These are phyloP conservation scores for Sebastes miniatus DNA, from an alignment of 2,797 vertebrate genomes.

Conservation along the genomic window DNA sequence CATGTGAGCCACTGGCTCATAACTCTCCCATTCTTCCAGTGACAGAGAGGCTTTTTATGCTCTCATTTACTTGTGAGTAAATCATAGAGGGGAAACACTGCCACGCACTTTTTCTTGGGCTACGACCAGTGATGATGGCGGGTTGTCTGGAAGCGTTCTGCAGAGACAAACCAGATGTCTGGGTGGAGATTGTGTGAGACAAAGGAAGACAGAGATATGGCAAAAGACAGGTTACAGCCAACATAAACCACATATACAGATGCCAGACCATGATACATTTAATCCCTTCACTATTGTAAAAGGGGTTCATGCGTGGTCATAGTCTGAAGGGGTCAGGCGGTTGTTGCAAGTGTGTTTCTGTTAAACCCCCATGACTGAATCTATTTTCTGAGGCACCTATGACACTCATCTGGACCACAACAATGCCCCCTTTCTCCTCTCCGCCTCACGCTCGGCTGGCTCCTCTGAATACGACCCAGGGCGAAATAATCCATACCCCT, in stretches of 20 bases:
- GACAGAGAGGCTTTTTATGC: conserved; percentile 42
- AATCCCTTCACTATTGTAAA: conserved; percentile 38
- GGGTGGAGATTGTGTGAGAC: conserved; percentile 13
- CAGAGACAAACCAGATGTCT: conserved; percentile 53
- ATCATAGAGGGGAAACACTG: conserved; percentile 53
- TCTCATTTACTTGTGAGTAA: conserved; percentile 54
- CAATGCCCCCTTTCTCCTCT: conserved; percentile 81
- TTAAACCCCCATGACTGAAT: conserved; percentile 68
- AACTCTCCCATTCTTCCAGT: conserved; percentile 45
- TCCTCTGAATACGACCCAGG: conserved; percentile 74
- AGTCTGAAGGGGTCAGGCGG: conserved; percentile 43
- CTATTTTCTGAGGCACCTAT: conserved; percentile 70
- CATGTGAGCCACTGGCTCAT: conserved; percentile 15
- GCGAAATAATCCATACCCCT: conserved; percentile 73
- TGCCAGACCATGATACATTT: conserved; percentile 46
- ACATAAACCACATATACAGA: conserved; percentile 10
- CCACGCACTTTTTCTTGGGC: not conserved
- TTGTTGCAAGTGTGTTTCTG: conserved; percentile 64
- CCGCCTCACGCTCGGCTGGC: conserved; percentile 70
- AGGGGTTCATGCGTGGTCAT: conserved; percentile 23
- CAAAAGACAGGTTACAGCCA: not conserved
- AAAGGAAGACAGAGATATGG: conserved; percentile 23
- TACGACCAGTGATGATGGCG: conserved; percentile 5
- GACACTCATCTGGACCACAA: conserved; percentile 73
- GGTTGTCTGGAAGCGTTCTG: conserved; percentile 24